phyloP scores from a whole-genome alignment of 2,797 vertebrate species.

The Gadopsis bispinosus region DNA sequence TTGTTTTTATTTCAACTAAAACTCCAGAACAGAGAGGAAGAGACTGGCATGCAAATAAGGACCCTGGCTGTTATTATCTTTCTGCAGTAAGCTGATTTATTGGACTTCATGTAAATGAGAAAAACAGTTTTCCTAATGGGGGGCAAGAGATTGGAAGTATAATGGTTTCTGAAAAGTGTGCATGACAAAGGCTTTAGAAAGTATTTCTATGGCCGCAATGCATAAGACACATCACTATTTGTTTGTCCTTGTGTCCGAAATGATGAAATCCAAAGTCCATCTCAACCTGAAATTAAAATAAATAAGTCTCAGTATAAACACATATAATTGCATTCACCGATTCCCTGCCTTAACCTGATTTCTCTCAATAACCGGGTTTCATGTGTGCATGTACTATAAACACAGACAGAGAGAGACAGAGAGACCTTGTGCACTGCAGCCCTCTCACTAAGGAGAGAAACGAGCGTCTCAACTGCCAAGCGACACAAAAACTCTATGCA shows the following conservation, averaged over 20 bases:
- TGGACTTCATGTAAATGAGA: conserved; percentile 4
- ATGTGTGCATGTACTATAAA: conserved; percentile 26
- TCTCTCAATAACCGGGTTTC: conserved; percentile 42
- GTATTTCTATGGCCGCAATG: background rate
- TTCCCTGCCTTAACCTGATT: conserved; percentile 19
- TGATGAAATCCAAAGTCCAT: conserved; percentile 16
- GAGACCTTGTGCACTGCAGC: conserved; percentile 39
- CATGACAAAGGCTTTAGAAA: background rate
- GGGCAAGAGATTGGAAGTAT: background rate
- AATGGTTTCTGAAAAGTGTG: background rate
- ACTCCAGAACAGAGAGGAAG: background rate
- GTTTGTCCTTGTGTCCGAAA: conserved; percentile 2
- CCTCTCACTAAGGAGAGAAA: conserved; percentile 44
- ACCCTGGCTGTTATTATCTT: background rate
- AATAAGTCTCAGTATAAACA: conserved; percentile 31
- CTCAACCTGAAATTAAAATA: conserved; percentile 20
- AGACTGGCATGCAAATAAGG: conserved; percentile 5
- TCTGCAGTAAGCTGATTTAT: conserved; percentile 6
- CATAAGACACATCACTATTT: background rate
- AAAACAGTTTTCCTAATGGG: background rate
- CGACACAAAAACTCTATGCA: conserved; percentile 39
- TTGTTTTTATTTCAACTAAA: background rate
- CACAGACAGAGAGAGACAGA: conserved; percentile 24
- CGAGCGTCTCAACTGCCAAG: conserved; percentile 46
- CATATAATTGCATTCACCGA: conserved; percentile 13